Evolutionary conservation across 1,140 invertebrate genomes (phyloP).

Genomic region (Orchesella cincta): DNA sequence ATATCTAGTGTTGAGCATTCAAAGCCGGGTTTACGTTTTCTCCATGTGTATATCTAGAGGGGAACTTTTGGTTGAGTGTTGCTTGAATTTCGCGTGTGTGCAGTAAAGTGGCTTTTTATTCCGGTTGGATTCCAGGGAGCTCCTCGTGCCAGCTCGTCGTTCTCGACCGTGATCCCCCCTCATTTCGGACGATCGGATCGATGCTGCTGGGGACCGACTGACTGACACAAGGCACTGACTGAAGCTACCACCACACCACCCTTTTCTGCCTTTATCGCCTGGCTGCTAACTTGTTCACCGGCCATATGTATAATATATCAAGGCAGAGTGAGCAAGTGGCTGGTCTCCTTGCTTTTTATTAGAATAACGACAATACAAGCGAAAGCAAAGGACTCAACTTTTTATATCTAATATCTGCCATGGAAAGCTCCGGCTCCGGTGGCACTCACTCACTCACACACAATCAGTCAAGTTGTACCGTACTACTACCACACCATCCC

Average conservation of each 20-base stretch:
- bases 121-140: conserved; percentile 17
- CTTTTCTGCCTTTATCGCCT: neutral
- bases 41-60: conserved; percentile 3
- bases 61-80: neutral
- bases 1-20: too few relatives aligned
- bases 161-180: neutral
- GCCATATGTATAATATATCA: conserved; percentile 26
- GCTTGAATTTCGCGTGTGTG: conserved; percentile 14
- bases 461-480: conserved; percentile 26
- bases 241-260: too few relatives aligned
- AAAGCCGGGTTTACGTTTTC: too few relatives aligned
- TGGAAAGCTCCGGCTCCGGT: neutral
- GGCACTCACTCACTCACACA: conserved; percentile 20
- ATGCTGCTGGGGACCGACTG: conserved; percentile 20
- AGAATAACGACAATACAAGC: neutral
- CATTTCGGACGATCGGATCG: conserved; percentile 3
- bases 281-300: conserved; percentile 8
- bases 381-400: neutral
- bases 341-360: neutral
- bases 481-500: neutral
- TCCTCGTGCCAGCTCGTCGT: neutral
- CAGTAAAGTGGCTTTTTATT: conserved; percentile 25
- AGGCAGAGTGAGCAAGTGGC: conserved; percentile 20
- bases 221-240: neutral
- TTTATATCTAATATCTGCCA: conserved; percentile 17